A percentile compares a stretch with the other conserved stretches of the same genome.
Evolutionary conservation across 2,797 vertebrate genomes (phyloP).

Genomic region (Alosa sapidissima): DNA sequence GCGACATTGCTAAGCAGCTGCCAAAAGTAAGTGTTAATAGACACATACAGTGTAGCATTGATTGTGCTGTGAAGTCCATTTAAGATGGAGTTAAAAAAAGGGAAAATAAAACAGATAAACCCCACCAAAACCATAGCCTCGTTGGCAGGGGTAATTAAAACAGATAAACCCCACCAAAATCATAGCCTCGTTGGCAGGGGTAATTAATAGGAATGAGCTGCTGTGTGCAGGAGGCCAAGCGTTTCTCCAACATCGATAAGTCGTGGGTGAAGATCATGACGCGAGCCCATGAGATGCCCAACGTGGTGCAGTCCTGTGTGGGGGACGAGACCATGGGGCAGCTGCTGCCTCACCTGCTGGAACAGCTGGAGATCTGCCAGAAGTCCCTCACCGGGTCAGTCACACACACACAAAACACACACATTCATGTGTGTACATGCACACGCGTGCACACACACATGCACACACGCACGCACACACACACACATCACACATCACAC

Average conservation of each 20-base stretch:
- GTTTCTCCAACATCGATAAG: conserved; percentile 97
- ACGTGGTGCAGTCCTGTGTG: conserved; percentile 90
- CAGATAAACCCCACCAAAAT: too few relatives aligned
- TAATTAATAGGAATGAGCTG: neutral
- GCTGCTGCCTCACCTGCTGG: conserved; percentile 89
- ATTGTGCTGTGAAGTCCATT: neutral
- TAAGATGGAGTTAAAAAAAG: neutral
- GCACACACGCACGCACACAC: neutral
- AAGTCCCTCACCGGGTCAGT: conserved; percentile 94
- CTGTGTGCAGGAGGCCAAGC: conserved; percentile 85
- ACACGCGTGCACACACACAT: too few relatives aligned
- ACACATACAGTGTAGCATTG: neutral
- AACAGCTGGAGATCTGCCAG: conserved; percentile 96
- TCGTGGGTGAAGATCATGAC: conserved; percentile 98
- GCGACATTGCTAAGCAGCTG: conserved; percentile 96
- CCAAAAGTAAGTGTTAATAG: conserved; percentile 81
- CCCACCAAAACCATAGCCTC: too few relatives aligned
- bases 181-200: neutral
- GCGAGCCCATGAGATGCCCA: conserved; percentile 88
- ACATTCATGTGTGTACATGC: conserved; percentile 15
- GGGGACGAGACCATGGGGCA: conserved; percentile 95
- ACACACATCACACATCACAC: neutral
- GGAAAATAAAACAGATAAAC: neutral
- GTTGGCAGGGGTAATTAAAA: neutral
- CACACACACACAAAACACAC: neutral